phyloP scores from a whole-genome alignment of 2,113 vertebrate genomes.

The Benitochromis conjunctus region DNA sequence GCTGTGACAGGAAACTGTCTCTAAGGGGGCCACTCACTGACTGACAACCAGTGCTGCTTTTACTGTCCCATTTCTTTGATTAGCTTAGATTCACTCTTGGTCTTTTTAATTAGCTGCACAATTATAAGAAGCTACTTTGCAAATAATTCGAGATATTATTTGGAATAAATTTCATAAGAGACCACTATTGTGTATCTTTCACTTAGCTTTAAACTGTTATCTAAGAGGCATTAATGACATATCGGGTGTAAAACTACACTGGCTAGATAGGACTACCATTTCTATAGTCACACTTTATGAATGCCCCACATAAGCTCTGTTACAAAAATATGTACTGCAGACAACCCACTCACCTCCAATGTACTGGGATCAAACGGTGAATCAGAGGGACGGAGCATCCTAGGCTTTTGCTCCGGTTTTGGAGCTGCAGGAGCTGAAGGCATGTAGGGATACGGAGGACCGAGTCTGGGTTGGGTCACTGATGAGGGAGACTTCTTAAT shows the following conservation, averaged over 20 bases:
- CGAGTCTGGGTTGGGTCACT: slow-evolving; percentile 61
- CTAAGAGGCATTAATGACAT: neutral
- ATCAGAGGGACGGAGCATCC: slow-evolving; percentile 72
- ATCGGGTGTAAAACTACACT: neutral
- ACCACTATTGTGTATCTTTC: neutral
- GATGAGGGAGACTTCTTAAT: slow-evolving; percentile 72
- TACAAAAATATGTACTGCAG: neutral
- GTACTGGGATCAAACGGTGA: slow-evolving; percentile 74
- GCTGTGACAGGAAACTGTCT: slow-evolving; percentile 2
- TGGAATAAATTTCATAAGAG: neutral
- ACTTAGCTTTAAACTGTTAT: neutral
- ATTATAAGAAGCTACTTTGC: neutral
- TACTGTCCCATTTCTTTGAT: slow-evolving; percentile 56
- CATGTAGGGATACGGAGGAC: slow-evolving; percentile 71
- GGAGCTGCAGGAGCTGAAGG: slow-evolving; percentile 45
- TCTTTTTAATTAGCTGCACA: neutral
- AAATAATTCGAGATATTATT: neutral
- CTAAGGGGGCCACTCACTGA: slow-evolving; percentile 43
- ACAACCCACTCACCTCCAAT: slow-evolving; percentile 68
- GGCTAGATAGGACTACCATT: neutral
- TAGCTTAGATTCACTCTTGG: neutral
- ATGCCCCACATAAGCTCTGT: slow-evolving; percentile 37
- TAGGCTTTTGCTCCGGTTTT: slow-evolving; percentile 66
- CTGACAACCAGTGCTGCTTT: slow-evolving; percentile 12
- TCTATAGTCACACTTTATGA: neutral